Conservation (phyloP, 2,888 invertebrate genomes). For the Dascillus cervinus region DNA sequence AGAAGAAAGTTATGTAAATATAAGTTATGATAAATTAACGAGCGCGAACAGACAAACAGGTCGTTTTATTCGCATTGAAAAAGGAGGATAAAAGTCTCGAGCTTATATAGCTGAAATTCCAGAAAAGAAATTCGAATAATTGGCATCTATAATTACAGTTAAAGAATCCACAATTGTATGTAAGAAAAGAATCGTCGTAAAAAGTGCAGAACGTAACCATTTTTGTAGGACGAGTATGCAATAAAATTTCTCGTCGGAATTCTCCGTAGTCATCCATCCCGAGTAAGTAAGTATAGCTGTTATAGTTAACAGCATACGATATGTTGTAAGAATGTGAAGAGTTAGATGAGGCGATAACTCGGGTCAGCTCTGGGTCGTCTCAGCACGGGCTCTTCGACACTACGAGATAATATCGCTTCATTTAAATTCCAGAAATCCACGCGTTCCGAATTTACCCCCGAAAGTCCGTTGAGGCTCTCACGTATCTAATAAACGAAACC, state of each 20-base stretch:
- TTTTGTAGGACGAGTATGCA: conserved; percentile 23
- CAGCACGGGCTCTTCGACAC: conserved; percentile 17
- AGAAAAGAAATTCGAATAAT: conserved; percentile 23
- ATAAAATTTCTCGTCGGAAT: conserved; percentile 28
- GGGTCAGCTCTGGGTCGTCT: conserved; percentile 14
- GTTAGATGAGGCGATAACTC: conserved; percentile 15
- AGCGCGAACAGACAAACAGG: no score
- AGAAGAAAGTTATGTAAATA: no score
- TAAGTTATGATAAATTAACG: no score
- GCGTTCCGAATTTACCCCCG: background rate
- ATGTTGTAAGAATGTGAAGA: conserved; percentile 22
- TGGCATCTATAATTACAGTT: conserved; percentile 24
- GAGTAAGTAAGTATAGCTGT: conserved; percentile 22
- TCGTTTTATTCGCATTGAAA: no score
- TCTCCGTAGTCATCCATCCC: conserved; percentile 24
- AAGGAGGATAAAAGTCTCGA: no score
- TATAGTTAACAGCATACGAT: conserved; percentile 21
- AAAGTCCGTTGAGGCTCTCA: background rate
- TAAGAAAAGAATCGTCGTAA: conserved; percentile 22
- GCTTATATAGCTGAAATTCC: conserved; percentile 17
- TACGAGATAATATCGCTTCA: conserved; percentile 12
- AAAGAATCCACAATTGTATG: conserved; percentile 23
- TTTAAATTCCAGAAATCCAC: conserved; percentile 14
- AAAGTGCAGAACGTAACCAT: conserved; percentile 22
- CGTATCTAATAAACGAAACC: background rate